Evolutionary conservation across 2,113 vertebrate genomes (phyloP).

Genomic region (Semnornis frantzii): DNA sequence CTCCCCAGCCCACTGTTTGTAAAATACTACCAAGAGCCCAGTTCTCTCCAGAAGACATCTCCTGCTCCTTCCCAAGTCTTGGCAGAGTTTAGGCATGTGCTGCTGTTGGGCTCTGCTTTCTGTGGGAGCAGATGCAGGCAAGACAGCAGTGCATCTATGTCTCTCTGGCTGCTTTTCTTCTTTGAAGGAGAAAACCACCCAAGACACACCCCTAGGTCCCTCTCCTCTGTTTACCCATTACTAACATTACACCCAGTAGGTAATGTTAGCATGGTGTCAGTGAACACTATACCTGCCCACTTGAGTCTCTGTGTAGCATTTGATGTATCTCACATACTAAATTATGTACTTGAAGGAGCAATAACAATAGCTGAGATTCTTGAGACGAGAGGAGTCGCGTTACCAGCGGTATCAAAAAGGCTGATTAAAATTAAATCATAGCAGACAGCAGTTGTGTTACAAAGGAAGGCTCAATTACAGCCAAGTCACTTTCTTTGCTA

Average conservation of each 20-base stretch:
- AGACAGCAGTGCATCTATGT: not conserved
- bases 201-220: not conserved
- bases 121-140: not conserved
- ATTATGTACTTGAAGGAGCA: slow-evolving; percentile 38
- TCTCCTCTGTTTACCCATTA: not conserved
- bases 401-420: slow-evolving; percentile 31
- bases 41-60: not conserved
- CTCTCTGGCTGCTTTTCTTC: not conserved
- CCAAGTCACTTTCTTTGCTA: slow-evolving; percentile 65
- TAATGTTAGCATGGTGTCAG: not conserved
- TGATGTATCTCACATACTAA: slow-evolving; percentile 8
- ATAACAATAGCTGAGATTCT: slow-evolving; percentile 50
- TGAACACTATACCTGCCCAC: not conserved
- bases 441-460: slow-evolving; percentile 66
- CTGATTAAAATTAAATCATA: slow-evolving; percentile 69
- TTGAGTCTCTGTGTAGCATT: not conserved
- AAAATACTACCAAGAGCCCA: not conserved
- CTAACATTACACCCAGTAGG: not conserved
- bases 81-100: not conserved
- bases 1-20: not conserved
- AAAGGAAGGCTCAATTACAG: slow-evolving; percentile 51
- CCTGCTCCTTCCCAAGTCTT: not conserved
- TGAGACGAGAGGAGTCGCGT: not conserved
- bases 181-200: not conserved
- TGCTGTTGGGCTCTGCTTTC: not conserved